Evolutionary conservation across 2,113 vertebrate species (phyloP), one percentile per base, ranked within the genome.

Genomic region (Chlamydotis undulata): DNA sequence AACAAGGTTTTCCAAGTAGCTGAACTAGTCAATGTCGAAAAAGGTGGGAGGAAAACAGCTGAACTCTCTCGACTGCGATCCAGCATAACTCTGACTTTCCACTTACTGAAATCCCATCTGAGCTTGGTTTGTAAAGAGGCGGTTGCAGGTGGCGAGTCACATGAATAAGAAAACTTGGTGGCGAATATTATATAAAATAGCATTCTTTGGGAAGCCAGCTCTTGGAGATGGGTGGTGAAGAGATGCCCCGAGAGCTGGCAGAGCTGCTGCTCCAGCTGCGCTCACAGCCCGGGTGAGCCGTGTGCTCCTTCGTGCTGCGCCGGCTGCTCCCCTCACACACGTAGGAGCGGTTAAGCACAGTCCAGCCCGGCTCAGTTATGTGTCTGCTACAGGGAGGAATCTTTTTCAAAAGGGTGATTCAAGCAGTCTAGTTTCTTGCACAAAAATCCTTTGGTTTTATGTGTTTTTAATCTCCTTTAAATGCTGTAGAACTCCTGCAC

Each of bases 321-420:
- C 15, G 4, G 2, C 57, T 7, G 57, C 57, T 50, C 25, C 68
- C 56, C 26, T 6, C 16, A 19, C 3, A 0, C 56, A 24, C 14
- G 14, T 17, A 10, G 25, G 37, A 26, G 49, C 4, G 28, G 17
- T 3, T 7, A 1, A 37, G 37, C 2, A 0, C 19, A 7, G 4
- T 33, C 49, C 69, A 24, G 60, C 13, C 26, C 7, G 74, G 37
- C 13, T 19, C 23, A 7, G 25, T 5, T 15, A 2, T 3, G 12
- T 7, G 8, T 53, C 19, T 31, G 6, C 9, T 33, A 18, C 0
- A 18, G 31, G n/a, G 7, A 23, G 29, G 33, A 59, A 39, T 13
- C 50, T 39, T 65, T 6, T 59, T 12, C 65, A 23, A 12, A 12
- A n/a, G 52, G 15, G 12, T 28, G 29, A 19, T 12, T 37, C 35